A percentile compares a stretch with the other conserved stretches of the same genome.
Conservation (phyloP, 2,888 invertebrate genomes). For the Physocephala rufipes region DNA sequence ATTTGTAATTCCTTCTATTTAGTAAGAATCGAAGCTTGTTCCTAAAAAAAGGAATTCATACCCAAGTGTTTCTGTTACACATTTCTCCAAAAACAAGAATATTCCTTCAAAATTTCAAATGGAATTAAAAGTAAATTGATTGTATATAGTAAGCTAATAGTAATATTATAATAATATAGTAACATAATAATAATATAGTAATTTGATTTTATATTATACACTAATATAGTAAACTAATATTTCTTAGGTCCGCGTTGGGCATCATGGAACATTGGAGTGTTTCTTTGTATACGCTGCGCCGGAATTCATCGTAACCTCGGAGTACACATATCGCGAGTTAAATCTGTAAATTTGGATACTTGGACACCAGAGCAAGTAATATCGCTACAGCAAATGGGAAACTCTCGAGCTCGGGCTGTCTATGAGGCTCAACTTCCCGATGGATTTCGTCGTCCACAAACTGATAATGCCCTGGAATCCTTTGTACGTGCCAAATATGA, state of each 20-base stretch:
- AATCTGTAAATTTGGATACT: slow-evolving; percentile 96
- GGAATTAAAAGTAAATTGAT: no score
- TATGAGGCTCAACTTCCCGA: slow-evolving; percentile 98
- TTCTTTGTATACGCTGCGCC: slow-evolving; percentile 97
- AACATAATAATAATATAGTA: no score
- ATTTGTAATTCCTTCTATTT: no score
- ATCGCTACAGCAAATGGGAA: slow-evolving; percentile 96
- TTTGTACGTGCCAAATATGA: slow-evolving; percentile 99
- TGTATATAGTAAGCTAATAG: no score
- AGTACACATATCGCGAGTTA: slow-evolving; percentile 98
- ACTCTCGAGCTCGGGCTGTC: slow-evolving; percentile 93
- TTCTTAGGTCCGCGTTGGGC: slow-evolving; percentile 95
- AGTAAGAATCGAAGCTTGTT: no score
- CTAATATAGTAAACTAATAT: no score
- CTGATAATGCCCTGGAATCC: slow-evolving; percentile 90
- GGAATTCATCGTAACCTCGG: slow-evolving; percentile 98
- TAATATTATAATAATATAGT: no score
- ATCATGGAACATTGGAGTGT: slow-evolving; percentile 98
- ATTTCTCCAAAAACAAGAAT: no score
- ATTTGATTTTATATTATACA: no score
- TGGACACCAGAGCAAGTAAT: slow-evolving; percentile 99
- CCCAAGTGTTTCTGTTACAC: no score
- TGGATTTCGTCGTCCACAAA: slow-evolving; percentile 94
- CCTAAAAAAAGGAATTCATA: no score
- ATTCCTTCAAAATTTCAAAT: no score